Evolutionary conservation across 1,140 invertebrate genomes (phyloP), one percentile per base, ranked within the genome.

Genomic region (Caenorhabditis briggsae): DNA sequence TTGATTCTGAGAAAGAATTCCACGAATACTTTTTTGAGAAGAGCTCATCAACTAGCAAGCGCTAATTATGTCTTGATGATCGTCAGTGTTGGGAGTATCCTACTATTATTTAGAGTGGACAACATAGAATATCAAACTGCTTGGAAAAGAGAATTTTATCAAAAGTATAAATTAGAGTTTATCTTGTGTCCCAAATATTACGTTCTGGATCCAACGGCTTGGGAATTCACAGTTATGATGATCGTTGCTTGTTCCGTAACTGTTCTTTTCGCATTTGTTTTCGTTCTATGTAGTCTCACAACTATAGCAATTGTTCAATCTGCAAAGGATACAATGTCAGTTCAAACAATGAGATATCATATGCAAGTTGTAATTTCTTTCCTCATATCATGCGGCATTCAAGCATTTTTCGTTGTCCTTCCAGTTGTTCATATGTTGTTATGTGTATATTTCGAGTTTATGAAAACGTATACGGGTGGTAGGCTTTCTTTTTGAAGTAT

Each of bases 391-490:
- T 64, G 59, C 11, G 59, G 59, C 0, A 64, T 64, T 33, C 59
- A 64, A 64, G 59, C 59, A 3, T 64, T 64, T 64, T 64, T 64
- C 16, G 59, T 64, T 41, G 59, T 64, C 11, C 59, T 64, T 16
- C 59, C 59, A 64, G 59, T 64, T 14, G 8, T 64, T 64, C 59
- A 64, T 64, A 64, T 64, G 23, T 9, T 64, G 25, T 11, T 64
- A 11, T 64, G 59, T 33, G 59, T 64, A 8, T 64, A 64, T 64
- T 64, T 64, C n/a, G 59, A 64, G 33, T 64, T 64, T 33, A 33
- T 64, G 12, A 64, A 64, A 16, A 64, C 25, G 9, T 33, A 64
- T 64, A 64, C 59, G 11, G 59, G 59, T n/a, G 59, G 59, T 64
- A 12, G 33, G 59, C 12, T 18, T 20, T 14, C 8, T n/a, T n/a